These are phyloP conservation scores for Helobdella robusta DNA, from an alignment of 2,888 invertebrate genomes.

Conservation along the genomic window DNA sequence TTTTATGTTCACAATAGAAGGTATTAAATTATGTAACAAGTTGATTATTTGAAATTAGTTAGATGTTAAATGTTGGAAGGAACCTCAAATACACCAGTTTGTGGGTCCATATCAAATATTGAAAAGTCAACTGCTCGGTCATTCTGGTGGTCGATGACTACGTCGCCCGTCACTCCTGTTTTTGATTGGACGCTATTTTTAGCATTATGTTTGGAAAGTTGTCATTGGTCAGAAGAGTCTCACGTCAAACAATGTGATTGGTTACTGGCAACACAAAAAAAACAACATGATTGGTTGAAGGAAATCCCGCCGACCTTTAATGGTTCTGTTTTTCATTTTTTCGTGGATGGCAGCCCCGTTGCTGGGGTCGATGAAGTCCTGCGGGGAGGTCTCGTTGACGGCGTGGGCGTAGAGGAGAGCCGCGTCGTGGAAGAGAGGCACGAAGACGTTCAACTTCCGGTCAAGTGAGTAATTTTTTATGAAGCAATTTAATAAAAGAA, in stretches of 20 bases:
- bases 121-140: slow-evolving; percentile 25
- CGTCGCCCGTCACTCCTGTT: slow-evolving; percentile 22
- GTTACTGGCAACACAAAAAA: too few species aligned
- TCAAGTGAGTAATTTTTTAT: too few species aligned
- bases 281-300: neutral
- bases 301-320: slow-evolving; percentile 10
- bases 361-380: slow-evolving; percentile 35
- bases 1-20: too few species aligned
- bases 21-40: too few species aligned
- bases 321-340: slow-evolving; percentile 26
- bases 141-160: slow-evolving; percentile 25
- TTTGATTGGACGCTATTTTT: too few species aligned
- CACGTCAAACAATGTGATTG: too few species aligned
- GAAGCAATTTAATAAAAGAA: too few species aligned
- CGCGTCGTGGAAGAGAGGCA: slow-evolving; percentile 71
- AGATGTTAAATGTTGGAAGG: too few species aligned
- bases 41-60: too few species aligned
- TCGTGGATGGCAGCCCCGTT: slow-evolving; percentile 22
- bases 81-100: slow-evolving; percentile 22
- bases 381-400: slow-evolving; percentile 67
- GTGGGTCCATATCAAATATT: slow-evolving; percentile 27
- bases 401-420: slow-evolving; percentile 79
- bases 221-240: too few species aligned
- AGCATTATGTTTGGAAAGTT: too few species aligned
- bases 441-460: slow-evolving; percentile 33